Evolutionary conservation across 2,113 vertebrate species (phyloP).

Genomic region (Bettongia penicillata): DNA sequence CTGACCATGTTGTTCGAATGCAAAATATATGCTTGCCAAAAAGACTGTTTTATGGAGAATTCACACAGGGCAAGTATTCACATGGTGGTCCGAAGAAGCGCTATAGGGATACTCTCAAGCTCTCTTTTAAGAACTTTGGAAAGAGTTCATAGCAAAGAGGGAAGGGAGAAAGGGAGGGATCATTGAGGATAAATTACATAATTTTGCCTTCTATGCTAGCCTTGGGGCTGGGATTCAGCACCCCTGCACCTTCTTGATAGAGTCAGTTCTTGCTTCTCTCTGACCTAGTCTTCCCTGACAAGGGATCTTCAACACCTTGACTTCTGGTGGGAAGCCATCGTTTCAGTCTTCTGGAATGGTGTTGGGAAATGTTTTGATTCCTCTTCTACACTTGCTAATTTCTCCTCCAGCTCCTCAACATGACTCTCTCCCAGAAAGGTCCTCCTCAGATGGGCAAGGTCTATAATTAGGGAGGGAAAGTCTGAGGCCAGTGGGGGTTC

Average conservation of each 20-base stretch:
- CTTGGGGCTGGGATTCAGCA: not conserved
- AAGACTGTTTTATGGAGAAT: no score
- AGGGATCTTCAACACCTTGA: not conserved
- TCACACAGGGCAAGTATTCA: no score
- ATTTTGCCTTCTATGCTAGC: not conserved
- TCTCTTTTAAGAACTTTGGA: not conserved
- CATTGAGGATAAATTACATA: not conserved
- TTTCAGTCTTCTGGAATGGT: not conserved
- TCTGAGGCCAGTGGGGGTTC: not conserved
- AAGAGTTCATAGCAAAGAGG: not conserved
- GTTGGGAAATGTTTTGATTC: not conserved
- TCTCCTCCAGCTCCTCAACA: not conserved
- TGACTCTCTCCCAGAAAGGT: not conserved
- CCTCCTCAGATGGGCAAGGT: not conserved
- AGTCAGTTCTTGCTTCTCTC: not conserved
- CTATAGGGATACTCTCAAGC: no score
- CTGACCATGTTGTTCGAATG: no score
- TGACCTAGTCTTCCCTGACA: not conserved
- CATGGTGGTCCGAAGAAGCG: no score
- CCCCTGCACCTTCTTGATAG: not conserved
- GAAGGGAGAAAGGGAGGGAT: not conserved
- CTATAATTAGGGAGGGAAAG: not conserved
- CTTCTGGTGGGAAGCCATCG: not conserved
- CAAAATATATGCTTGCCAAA: no score
- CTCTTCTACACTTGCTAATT: not conserved